Evolutionary conservation across 23 tunicate species (phyloP).

Genomic region (Trididemnum clinides): DNA sequence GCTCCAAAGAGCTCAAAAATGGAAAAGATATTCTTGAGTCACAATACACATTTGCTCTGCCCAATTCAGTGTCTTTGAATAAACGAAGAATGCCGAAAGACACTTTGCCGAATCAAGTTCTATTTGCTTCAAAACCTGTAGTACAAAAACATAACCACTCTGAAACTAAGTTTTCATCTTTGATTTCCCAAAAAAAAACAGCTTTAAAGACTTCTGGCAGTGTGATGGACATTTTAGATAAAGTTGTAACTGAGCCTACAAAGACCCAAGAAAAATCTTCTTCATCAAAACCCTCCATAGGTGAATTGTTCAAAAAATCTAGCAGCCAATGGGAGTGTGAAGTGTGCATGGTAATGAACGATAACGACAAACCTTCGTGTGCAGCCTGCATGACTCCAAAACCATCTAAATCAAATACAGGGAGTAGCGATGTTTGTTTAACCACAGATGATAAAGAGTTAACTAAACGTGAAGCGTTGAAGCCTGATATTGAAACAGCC

Average conservation of each 20-base stretch:
- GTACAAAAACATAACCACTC: not conserved
- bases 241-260: not conserved
- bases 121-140: not conserved
- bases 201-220: not conserved
- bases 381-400: slow-evolving; percentile 21
- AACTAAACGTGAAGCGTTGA: not conserved
- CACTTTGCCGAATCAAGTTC: not conserved
- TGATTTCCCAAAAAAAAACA: not conserved
- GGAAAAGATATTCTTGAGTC: not conserved
- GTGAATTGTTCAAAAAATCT: slow-evolving; percentile 5
- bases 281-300: not conserved
- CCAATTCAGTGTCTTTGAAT: not conserved
- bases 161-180: not conserved
- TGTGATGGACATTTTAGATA: slow-evolving; percentile 26
- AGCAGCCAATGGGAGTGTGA: slow-evolving; percentile 22
- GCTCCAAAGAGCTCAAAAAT: not conserved
- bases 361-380: not conserved
- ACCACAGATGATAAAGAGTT: not conserved
- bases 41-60: slow-evolving; percentile 7
- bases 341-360: slow-evolving; percentile 19
- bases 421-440: not conserved
- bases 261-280: not conserved
- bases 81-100: no score
- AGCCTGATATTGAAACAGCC: not conserved
- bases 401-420: not conserved